Base-by-base conservation (phyloP, 2,113 vertebrate species). In the Corvus hawaiiensis region DNA sequence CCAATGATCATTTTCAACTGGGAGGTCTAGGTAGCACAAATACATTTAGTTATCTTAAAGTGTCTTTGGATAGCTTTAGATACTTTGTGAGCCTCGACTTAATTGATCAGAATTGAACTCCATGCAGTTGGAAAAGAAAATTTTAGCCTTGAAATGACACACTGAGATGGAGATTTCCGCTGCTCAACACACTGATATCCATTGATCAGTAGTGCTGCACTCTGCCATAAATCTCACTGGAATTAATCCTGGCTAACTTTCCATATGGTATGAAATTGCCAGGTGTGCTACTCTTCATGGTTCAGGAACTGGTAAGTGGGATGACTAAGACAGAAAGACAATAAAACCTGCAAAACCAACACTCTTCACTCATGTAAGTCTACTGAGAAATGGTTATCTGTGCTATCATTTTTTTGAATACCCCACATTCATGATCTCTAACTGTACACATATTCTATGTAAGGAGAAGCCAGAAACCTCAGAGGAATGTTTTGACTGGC, bases 211-310 rank as follows among this genome's bases (percentile, higher is more conserved):
- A 75, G 33, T 56, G 14, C 13, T 55, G 55, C 76, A 77, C 26
- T 28, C 48, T 95, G 69, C 4, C 55, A 85, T 84, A 76, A 39
- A 59, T 84, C 26, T 92, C 77, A 75, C 39, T 7, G 24, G 62
- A 96, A 95, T 91, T 93, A 73, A 71, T 54, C 75, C 48, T 67
- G 54, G 56, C 85, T 89, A 85, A 68, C 55, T 95, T 95, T 41
- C 54, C 61, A 43, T 33, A 48, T 71, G 23, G 24, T 82, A 28
- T 82, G 69, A 92, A 94, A 92, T 46, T 75, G 37, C 37, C 81
- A 91, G 55, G 58, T 46, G 27, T 79, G 55, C 75, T 76, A 32
- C 22, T 77, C 23, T 63, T 89, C 30, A 64, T 43, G 28, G n/a
- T 21, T 85, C 63, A 78, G 44, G 66, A 48, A 30, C 14, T 69